Conservation (phyloP, 2,888 invertebrate genomes). For the Apotomis turbidana region DNA sequence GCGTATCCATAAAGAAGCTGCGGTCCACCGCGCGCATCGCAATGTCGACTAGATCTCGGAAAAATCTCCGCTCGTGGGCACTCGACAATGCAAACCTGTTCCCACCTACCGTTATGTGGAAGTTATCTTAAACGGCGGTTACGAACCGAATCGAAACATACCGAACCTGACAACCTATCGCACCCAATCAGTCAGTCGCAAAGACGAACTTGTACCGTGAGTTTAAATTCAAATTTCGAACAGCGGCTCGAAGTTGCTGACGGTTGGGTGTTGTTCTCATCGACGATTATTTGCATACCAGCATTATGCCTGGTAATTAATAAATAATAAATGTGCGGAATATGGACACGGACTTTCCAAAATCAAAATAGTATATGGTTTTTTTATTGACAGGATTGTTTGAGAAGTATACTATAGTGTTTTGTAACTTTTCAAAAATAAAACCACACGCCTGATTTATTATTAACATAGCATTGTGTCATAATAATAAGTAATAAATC, state of each 20-base stretch:
- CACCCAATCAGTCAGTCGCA: conserved; percentile 22
- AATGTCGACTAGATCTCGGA: conserved; percentile 57
- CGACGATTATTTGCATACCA: conserved; percentile 55
- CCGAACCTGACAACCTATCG: conserved; percentile 42
- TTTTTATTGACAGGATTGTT: no score
- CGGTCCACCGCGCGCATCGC: conserved; percentile 37
- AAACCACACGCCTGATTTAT: no score
- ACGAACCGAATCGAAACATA: conserved; percentile 58
- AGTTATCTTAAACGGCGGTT: conserved; percentile 73
- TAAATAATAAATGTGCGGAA: conserved; percentile 48
- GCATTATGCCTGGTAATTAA: conserved; percentile 52
- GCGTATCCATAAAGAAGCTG: conserved; percentile 6
- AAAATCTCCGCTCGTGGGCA: conserved; percentile 62
- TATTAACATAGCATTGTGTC: no score
- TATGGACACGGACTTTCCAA: conserved; percentile 44
- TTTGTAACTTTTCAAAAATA: no score
- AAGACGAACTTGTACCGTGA: neutral
- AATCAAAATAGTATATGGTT: conserved; percentile 32
- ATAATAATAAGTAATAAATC: no score
- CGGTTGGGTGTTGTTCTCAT: conserved; percentile 17
- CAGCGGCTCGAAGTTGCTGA: conserved; percentile 46
- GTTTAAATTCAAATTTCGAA: conserved; percentile 24
- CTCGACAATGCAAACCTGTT: conserved; percentile 72
- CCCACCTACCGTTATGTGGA: conserved; percentile 71
- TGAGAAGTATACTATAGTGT: no score